A percentile compares a stretch with the other conserved stretches of the same genome.
Conservation (phyloP, 2,797 vertebrate species). For the Aldrovandia affinis region DNA sequence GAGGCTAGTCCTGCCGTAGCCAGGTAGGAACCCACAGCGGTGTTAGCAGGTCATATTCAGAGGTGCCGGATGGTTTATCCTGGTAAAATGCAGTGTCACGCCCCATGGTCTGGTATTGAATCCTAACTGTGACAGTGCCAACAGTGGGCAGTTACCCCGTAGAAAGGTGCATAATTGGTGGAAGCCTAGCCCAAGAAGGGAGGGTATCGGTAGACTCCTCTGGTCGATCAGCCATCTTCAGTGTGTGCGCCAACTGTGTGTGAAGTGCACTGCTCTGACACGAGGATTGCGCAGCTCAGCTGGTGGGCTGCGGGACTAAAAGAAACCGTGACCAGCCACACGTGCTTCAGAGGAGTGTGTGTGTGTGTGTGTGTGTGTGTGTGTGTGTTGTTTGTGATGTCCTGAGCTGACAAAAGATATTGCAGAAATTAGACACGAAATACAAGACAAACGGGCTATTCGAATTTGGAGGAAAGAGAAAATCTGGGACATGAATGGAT, state of each 20-base stretch:
- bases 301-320: background rate
- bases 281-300: too few relatives aligned
- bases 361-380: too few relatives aligned
- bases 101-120: too few relatives aligned
- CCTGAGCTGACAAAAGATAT: background rate
- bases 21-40: conserved; percentile 53
- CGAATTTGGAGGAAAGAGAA: background rate
- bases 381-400: too few relatives aligned
- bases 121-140: too few relatives aligned
- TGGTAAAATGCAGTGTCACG: background rate
- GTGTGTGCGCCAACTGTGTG: background rate
- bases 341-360: background rate
- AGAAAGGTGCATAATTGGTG: background rate
- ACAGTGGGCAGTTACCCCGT: too few relatives aligned
- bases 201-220: background rate
- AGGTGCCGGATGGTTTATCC: background rate
- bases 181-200: background rate
- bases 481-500: too few relatives aligned
- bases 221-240: background rate
- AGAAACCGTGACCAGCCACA: background rate
- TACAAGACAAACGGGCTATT: too few relatives aligned
- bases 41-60: background rate
- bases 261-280: background rate
- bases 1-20: conserved; percentile 35
- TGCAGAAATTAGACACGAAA: background rate